Base-by-base conservation (phyloP, 37 sponge, comb jelly and placozoan species). In the Theonella swinhoei region DNA sequence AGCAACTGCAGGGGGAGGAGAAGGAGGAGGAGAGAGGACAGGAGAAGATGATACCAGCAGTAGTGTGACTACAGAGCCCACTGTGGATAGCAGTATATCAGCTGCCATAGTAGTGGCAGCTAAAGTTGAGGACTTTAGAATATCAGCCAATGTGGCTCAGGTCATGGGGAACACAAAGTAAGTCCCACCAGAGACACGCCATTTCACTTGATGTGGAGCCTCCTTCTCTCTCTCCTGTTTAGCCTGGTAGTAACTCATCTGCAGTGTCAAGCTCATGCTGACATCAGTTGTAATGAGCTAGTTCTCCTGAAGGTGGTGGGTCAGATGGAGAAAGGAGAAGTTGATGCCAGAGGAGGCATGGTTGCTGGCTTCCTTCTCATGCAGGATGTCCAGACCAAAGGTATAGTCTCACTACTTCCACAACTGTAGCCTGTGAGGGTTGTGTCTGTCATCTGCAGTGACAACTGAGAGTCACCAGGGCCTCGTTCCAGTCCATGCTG, bases 131-230 rank as follows among this genome's bases (percentile, higher is more conserved):
- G 93, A 93, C 75, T 74, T 93, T 59, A 85, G 86, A n/a, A 31
- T 88, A 3, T 65, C 81, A 1, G 82, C 89, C 38, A 93, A 94
- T 70, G 62, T 94, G 28, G 91, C 91, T 26, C 91, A 90, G 47
- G 88, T 94, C 63, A 91, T 94, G 95, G 95, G 95, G 39, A 83
- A 91, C 39, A 64, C 95, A 28, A 66, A 84, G 95, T 94, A 61
- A 89, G 92, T 83, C 30, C 25, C 69, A 66, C 7, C 31, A 66
- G n/a, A 24, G 5, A 8, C 19, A 19, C 22, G 4, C 67, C n/a
- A n/a, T 66, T 30, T 24, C 67, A 66, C 26, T 43, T 22, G 7
- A 25, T 66, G 68, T 66, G 24, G 29, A 28, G 28, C 68, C 9
- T 25, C 68, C 24, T n/a, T 22, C 37, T 65, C 66, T 65, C 66